Base-by-base conservation (phyloP, 2,888 invertebrate genomes). In the Chouioia cunea region DNA sequence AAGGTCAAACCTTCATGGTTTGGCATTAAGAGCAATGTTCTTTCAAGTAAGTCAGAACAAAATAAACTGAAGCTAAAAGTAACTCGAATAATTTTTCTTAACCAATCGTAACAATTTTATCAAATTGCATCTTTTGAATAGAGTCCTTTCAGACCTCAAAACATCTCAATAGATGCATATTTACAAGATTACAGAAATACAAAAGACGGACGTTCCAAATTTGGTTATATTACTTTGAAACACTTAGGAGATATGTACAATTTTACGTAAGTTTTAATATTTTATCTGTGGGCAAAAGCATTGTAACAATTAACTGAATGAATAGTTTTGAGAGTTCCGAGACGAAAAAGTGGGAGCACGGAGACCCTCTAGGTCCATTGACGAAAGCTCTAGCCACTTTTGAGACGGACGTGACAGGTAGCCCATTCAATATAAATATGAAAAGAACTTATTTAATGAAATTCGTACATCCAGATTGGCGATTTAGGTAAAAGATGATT, bases 181-280 rank as follows among this genome's bases (percentile, higher is more conserved):
- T 65, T 73, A 18, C 67, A 68, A 53, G 65, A 73, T n/a, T 16
- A 23, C 14, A 57, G 15, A 14, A 53, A 15, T n/a, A 27, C 53
- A 16, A 59, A 27, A n/a, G 67, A 67, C 10, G 46, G 54, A 14
- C 22, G 54, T 3, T 22, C 69, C 0, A 69, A 69, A 46, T 69
- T 74, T 58, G 65, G 54, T 10, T 77, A 73, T 46, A 71, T 65
- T 1, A 44, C 74, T 8, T 10, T 73, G 3, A 65, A 68, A 14
- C 75, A 75, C 56, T 44, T 76, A 0, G 52, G 66, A 12, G 74
- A 76, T 22, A 68, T 77, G 15, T 77, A 71, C 53, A 77, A 76
- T 70, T 75, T 76, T 20, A 75, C 74, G 77, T 76, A 57, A 76
- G 75, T 16, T 53, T 10, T 14, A 18, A 3, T 20, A n/a, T 12